Percentiles rank a stretch among this genome's conserved stretches.
Evolutionary conservation across 2,797 vertebrate genomes (phyloP).

Genomic region (Cynopterus sphinx): DNA sequence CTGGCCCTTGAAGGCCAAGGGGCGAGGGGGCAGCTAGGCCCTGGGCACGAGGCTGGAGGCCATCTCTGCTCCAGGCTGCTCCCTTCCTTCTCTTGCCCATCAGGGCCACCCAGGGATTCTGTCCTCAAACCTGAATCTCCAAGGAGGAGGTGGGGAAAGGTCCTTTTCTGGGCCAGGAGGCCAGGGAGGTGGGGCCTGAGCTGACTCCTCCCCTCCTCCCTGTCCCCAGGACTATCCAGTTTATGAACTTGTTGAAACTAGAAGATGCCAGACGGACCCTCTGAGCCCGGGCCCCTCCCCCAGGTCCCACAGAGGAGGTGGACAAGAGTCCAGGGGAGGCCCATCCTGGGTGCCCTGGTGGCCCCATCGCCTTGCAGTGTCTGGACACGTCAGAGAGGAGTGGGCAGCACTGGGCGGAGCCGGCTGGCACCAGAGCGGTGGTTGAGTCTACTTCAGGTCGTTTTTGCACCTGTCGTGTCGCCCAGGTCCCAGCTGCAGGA

Average conservation of each 20-base stretch:
- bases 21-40: background rate
- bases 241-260: background rate
- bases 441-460: background rate
- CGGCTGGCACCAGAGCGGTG: background rate
- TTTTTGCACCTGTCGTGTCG: too few relatives aligned
- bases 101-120: background rate
- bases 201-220: accelerated
- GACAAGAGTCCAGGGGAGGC: too few relatives aligned
- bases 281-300: background rate
- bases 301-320: background rate
- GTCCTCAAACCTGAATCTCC: background rate
- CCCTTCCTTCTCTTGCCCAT: background rate
- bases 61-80: background rate
- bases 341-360: too few relatives aligned
- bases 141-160: background rate
- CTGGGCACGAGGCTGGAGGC: accelerated
- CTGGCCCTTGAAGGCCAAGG: background rate
- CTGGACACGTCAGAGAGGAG: background rate
- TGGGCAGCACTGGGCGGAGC: background rate
- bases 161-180: background rate
- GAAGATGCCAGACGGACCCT: background rate
- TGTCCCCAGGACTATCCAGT: accelerated
- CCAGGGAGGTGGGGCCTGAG: background rate
- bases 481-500: background rate
- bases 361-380: background rate